phyloP scores from a whole-genome alignment of 2,113 vertebrate genomes.

The Tylochromis polylepis region DNA sequence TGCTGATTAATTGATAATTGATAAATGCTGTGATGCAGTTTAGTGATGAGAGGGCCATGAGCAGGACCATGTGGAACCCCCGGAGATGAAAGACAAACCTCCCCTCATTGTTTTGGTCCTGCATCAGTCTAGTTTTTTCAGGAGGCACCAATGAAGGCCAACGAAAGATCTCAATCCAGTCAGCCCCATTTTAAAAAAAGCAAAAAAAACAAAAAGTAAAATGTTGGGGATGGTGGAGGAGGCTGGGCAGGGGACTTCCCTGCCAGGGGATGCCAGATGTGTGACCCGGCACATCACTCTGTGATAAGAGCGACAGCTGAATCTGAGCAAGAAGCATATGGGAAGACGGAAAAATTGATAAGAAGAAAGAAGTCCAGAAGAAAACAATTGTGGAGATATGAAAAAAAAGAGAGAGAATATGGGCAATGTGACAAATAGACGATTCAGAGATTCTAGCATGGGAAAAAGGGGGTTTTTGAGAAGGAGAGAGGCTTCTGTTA shows the following conservation, averaged over 20 bases:
- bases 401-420: neutral
- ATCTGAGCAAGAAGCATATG: constrained; percentile 40
- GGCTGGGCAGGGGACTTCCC: constrained; percentile 39
- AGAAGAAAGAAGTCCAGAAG: neutral
- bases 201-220: constrained; percentile 3
- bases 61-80: constrained; percentile 44
- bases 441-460: neutral
- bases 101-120: constrained; percentile 49
- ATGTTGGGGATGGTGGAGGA: neutral
- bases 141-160: constrained; percentile 42
- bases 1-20: constrained; percentile 17
- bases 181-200: no score
- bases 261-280: constrained; percentile 68
- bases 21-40: constrained; percentile 7
- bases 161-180: constrained; percentile 45
- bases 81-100: constrained; percentile 58
- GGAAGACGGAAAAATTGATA: neutral
- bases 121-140: constrained; percentile 59
- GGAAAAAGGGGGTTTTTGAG: neutral
- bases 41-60: neutral
- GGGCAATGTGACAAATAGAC: constrained; percentile 2
- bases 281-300: constrained; percentile 34
- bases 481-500: neutral
- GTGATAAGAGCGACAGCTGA: constrained; percentile 56
- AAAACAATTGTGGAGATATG: neutral